Base-by-base conservation (phyloP, 2,888 invertebrate species). In the Barypeithes pellucidus region DNA sequence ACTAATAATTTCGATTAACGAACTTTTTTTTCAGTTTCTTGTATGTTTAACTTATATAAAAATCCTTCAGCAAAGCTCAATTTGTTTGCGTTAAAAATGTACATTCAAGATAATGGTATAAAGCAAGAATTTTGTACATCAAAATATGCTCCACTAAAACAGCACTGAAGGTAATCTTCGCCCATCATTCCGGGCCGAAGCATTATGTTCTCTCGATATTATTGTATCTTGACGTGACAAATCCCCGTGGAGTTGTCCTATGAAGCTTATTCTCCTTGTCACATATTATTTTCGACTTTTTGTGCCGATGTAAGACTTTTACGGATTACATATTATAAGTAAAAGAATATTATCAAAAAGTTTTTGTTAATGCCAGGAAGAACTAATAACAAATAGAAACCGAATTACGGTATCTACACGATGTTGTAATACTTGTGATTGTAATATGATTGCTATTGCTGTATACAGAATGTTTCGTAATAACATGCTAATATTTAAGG, bases 151-250 rank as follows among this genome's bases (percentile, higher is more conserved):
- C 52, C 20, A 54, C 65, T 66, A 66, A 36, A 66, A 18, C 18
- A 12, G 73, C 65, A 71, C 72, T 66, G 66, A 73, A 18, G 36
- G 45, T 78, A 57, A 57, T 57, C 77, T 67, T 72, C 57, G 61
- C 67, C 75, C 76, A 76, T 75, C 79, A 75, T 76, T 76, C 75
- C 69, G 68, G 75, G 76, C 76, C 76, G 61, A 54, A 66, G 79
- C 76, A 78, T 79, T 79, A 79, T 79, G 72, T 76, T 76, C 76
- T 77, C 76, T 75, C 76, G n/a, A 61, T 69, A 69, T 82, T 80
- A 85, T 85, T 85, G 84, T 85, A 81, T 81, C 80, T 78, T 82
- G 84, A 84, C 83, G 83, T 84, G 84, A 84, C 84, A 84, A 84
- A 84, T 83, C 84, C 84, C 80, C 73, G 72, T 80, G 82, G 84